These are phyloP conservation scores for Aphaenogaster floridana DNA, from an alignment of 1,140 invertebrate genomes.

Conservation along the genomic window DNA sequence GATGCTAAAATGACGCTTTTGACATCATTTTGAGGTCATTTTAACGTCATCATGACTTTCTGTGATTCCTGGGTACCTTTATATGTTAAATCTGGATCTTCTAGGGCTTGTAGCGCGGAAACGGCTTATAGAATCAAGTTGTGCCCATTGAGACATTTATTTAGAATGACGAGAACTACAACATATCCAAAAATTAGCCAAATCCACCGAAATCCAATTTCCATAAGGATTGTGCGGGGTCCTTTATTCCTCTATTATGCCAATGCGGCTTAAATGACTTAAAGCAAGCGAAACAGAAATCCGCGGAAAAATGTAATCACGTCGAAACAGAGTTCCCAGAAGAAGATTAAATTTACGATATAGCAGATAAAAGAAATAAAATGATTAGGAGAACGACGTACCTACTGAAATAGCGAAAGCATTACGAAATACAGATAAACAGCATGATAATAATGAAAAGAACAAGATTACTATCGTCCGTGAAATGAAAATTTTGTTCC, in stretches of 20 bases:
- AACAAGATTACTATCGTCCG: neutral
- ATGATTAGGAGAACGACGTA: neutral
- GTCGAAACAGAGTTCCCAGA: neutral
- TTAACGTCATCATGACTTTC: too few relatives aligned
- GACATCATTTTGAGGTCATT: too few relatives aligned
- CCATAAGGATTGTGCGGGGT: too few relatives aligned
- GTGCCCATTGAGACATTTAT: too few relatives aligned
- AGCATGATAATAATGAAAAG: neutral
- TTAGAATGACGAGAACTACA: too few relatives aligned
- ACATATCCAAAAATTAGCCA: too few relatives aligned
- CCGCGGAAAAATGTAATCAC: constrained; percentile 17
- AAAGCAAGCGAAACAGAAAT: neutral
- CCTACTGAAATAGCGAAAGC: neutral
- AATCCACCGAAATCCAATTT: too few relatives aligned
- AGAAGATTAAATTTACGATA: neutral
- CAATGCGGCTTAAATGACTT: constrained; percentile 26
- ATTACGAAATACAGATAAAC: neutral
- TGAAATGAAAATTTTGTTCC: neutral
- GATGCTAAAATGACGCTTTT: too few relatives aligned
- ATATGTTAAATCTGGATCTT: too few relatives aligned
- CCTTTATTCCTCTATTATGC: constrained; percentile 27
- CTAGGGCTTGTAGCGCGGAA: too few relatives aligned
- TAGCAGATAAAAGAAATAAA: neutral
- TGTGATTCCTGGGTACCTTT: too few relatives aligned
- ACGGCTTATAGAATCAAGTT: too few relatives aligned